A percentile compares a stretch with the other conserved stretches of the same genome.
Conservation (phyloP, 2,888 invertebrate species). For the Lumbricus terrestris region DNA sequence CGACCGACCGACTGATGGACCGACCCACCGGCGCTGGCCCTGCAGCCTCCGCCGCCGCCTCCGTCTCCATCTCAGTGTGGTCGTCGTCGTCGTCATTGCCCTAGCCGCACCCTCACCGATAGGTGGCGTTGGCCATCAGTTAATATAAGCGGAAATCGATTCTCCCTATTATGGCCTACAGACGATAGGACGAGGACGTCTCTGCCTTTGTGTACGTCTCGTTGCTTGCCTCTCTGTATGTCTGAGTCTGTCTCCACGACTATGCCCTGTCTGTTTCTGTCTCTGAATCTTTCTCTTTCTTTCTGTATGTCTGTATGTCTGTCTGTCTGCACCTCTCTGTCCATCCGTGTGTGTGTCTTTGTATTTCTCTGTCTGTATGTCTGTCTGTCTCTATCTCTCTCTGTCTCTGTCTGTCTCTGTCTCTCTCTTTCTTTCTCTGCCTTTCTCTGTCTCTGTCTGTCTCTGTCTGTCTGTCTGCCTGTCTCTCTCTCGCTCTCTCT, state of each 20-base stretch:
- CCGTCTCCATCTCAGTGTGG: too few relatives aligned
- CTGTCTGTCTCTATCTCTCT: background rate
- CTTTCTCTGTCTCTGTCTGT: background rate
- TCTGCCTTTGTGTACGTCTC: background rate
- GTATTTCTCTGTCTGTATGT: too few relatives aligned
- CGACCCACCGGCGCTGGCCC: background rate
- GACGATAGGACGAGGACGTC: background rate
- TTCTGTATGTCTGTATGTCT: background rate
- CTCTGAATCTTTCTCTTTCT: background rate
- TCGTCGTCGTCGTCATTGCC: background rate
- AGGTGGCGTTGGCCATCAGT: slow-evolving; percentile 3
- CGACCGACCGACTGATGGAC: background rate
- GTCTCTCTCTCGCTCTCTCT: background rate
- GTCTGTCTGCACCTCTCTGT: too few relatives aligned
- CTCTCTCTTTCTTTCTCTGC: too few relatives aligned
- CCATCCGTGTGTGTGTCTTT: too few relatives aligned
- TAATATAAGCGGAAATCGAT: slow-evolving; percentile 3
- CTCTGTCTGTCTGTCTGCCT: background rate
- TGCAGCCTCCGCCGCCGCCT: too few relatives aligned
- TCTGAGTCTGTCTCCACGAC: background rate
- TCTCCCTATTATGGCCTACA: background rate
- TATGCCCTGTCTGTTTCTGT: background rate
- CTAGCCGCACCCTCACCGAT: background rate
- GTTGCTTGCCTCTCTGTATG: background rate
- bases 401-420: background rate